phyloP scores from a whole-genome alignment of 2,888 invertebrate genomes.

The Drosophila prostipennis region DNA sequence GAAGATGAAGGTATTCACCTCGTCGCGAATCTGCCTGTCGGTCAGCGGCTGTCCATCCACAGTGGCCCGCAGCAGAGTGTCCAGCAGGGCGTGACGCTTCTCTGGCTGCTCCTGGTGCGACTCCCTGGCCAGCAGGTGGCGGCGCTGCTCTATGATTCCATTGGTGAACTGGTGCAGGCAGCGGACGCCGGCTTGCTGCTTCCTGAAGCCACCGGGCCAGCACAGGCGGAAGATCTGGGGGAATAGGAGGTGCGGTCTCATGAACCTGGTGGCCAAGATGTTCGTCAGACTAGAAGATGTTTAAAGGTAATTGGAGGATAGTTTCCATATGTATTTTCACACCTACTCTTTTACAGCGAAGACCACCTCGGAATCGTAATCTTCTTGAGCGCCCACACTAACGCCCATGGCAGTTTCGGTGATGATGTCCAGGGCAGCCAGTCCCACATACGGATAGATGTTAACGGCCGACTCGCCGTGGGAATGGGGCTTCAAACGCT shows the following conservation, averaged over 20 bases:
- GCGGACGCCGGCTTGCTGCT: conserved; percentile 84
- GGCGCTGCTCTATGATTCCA: conserved; percentile 85
- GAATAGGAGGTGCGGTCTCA: conserved; percentile 66
- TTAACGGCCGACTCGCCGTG: conserved; percentile 84
- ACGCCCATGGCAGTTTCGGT: conserved; percentile 92
- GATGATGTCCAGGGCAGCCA: conserved; percentile 87
- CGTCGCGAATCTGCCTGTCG: conserved; percentile 87
- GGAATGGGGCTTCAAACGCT: conserved; percentile 84
- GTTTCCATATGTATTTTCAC: background rate
- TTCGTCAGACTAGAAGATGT: conserved; percentile 64
- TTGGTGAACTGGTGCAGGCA: conserved; percentile 85
- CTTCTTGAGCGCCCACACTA: conserved; percentile 88
- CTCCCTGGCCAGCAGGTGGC: conserved; percentile 47
- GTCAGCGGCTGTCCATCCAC: conserved; percentile 86
- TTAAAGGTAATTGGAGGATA: background rate
- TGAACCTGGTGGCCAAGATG: conserved; percentile 71
- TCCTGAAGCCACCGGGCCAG: conserved; percentile 60
- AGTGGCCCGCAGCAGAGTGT: conserved; percentile 87
- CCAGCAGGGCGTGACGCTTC: conserved; percentile 86
- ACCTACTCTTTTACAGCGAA: conserved; percentile 88
- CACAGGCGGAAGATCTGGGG: conserved; percentile 61
- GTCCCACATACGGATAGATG: conserved; percentile 87
- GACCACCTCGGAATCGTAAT: conserved; percentile 88
- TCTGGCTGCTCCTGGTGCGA: background rate
- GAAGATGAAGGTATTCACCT: conserved; percentile 91